Percentiles rank a stretch among this genome's conserved stretches.
These are phyloP conservation scores for Oreochromis mossambicus DNA, from an alignment of 2,797 vertebrate genomes.

Conservation along the genomic window DNA sequence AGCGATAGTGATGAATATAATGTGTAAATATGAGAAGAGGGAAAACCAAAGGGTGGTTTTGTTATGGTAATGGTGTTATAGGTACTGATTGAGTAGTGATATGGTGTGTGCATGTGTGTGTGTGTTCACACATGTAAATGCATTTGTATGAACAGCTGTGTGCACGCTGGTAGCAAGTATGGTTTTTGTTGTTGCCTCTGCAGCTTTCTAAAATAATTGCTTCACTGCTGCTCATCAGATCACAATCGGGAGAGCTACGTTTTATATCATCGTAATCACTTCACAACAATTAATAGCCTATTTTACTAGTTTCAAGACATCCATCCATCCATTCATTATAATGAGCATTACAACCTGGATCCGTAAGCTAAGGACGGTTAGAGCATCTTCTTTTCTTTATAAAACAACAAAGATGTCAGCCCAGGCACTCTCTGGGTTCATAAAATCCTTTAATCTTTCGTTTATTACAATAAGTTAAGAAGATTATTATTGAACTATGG, in stretches of 20 bases:
- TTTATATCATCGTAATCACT: conserved; percentile 40
- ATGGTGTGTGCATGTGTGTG: conserved; percentile 32
- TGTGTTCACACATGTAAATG: neutral
- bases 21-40: conserved; percentile 77
- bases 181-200: conserved; percentile 29
- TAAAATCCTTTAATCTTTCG: conserved; percentile 73
- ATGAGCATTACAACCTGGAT: conserved; percentile 7
- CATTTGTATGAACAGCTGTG: conserved; percentile 69
- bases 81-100: conserved; percentile 76
- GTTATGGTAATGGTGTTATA: conserved; percentile 79
- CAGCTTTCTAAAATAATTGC: conserved; percentile 38
- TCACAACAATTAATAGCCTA: conserved; percentile 22
- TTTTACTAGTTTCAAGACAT: neutral
- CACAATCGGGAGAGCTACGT: conserved; percentile 2
- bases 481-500: conserved; percentile 76
- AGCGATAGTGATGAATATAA: conserved; percentile 81
- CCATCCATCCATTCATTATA: neutral
- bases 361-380: neutral
- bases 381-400: conserved; percentile 9
- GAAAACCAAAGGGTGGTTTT: conserved; percentile 72
- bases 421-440: conserved; percentile 44
- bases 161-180: conserved; percentile 46
- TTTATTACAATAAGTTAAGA: conserved; percentile 78
- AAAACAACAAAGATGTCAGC: conserved; percentile 59
- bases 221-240: conserved; percentile 9